These are phyloP conservation scores for Rhopalosiphum maidis DNA, from an alignment of 1,140 invertebrate genomes.

Conservation along the genomic window DNA sequence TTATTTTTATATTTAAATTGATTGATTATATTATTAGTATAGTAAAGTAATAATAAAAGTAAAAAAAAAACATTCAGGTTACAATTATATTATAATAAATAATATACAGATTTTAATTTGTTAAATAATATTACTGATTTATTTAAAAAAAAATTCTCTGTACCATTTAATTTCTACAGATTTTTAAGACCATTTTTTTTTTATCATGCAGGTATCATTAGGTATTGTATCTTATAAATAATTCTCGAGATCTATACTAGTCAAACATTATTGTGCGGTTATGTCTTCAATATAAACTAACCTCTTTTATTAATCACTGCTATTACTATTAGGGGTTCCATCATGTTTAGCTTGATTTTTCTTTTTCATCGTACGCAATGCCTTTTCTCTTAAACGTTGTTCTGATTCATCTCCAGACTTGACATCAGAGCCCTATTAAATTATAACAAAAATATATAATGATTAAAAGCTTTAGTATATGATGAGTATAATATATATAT, in stretches of 20 bases:
- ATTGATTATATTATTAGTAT: slow-evolving; percentile 6
- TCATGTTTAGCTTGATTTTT: slow-evolving; percentile 59
- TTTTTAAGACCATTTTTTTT: not conserved
- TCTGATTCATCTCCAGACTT: slow-evolving; percentile 79
- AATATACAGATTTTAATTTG: slow-evolving; percentile 14
- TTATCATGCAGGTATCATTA: slow-evolving; percentile 30
- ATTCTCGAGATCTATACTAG: not conserved
- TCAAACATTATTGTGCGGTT: slow-evolving; percentile 21
- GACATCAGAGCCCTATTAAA: slow-evolving; percentile 63
- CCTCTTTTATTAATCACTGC: slow-evolving; percentile 58
- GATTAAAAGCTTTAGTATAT: not conserved
- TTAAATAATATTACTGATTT: slow-evolving; percentile 2
- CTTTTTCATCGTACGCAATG: slow-evolving; percentile 76
- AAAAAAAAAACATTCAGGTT: not conserved
- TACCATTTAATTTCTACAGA: slow-evolving; percentile 26
- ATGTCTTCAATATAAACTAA: slow-evolving; percentile 18
- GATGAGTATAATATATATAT: not conserved
- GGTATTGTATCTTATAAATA: slow-evolving; percentile 31
- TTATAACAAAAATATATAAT: not conserved
- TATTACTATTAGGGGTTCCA: slow-evolving; percentile 58
- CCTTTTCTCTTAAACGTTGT: slow-evolving; percentile 85
- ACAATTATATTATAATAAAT: not conserved
- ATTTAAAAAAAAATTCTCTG: not conserved
- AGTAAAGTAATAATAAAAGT: slow-evolving; percentile 10
- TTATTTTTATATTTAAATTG: slow-evolving; percentile 1